Base-by-base conservation (phyloP, 2,113 vertebrate genomes). In the Thamnophis sirtalis region DNA sequence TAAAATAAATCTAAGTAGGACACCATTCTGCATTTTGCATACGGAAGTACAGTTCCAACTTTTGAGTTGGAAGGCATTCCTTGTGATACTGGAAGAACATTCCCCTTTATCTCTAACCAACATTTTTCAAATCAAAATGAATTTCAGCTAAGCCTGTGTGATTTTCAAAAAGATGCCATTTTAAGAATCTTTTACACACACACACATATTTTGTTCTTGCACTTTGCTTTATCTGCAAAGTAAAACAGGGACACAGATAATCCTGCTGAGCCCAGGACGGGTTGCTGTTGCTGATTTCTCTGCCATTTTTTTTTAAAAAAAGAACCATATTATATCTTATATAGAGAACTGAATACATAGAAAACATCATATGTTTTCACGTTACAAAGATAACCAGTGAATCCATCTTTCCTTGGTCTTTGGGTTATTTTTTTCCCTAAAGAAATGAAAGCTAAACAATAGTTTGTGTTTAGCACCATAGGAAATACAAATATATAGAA, bases 391-490 rank as follows among this genome's bases (percentile, higher is more conserved):
- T 49, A 13, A 86, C 80, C 87, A 80, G 58, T 91, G 9, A 4
- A 92, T 56, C 84, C 3, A 0, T 13, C 73, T 21, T 0, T 1
- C 4, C 54, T 49, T 0, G 0, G 19, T 93, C 54, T 92, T 51
- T 93, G 90, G 24, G 86, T 88, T 50, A 95, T 93, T 53, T 9
- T 58, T 53, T 48, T 26, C 3, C 9, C 56, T 9, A 85, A 84
- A 93, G 56, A 21, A 89, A 33, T 89, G 90, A 93, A 68, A 15
- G 91, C 49, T 89, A 48, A 95, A 87, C 26, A 89, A 93, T 92
- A 90, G 33, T 68, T 85, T 5, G 7, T 38, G 84, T 54, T 10
- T 5, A 95, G 43, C 5, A 68, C 15, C 91, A 2, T 21, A 91
- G 7, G 86, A 93, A 94, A 54, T 19, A 94, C 11, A 92, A 91